Base-by-base conservation (phyloP, 1,140 invertebrate genomes). In the Adoxophyes honmai region DNA sequence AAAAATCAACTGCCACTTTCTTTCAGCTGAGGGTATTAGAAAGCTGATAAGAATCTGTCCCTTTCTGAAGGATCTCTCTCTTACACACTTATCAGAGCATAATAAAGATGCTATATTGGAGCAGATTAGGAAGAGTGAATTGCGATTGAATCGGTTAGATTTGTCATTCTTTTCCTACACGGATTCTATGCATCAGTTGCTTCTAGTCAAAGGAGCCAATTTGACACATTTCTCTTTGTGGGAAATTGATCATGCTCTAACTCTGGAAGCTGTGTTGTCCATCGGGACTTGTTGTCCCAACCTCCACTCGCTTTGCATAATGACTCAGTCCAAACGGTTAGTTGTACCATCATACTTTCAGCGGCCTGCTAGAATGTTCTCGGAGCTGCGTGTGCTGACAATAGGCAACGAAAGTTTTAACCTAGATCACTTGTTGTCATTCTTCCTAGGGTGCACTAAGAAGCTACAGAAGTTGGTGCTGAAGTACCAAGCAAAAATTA, bases 1-100 rank as follows among this genome's bases (percentile, higher is more conserved):
- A 10, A 89, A 86, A 73, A 81, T 89, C 8, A 89, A 88, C 44
- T 84, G 79, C 53, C 85, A 90, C 63, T 89, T 87, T 59, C 82
- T 79, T 36, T 83, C 86, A 8, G 76, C 81, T 2, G 81, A 84
- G 34, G 80, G 86, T 65, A 79, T 90, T 53, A 75, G 66, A 33
- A 88, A 85, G 44, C 64, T 90, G 34, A 75, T 87, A 10, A 86
- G 80, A 70, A 83, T 89, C 10, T 90, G 86, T 66, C 88, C 88
- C 1, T 64, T 59, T 56, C 57, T 90, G 13, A 79, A 71, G 37
- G 88, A 89, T 56, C 60, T 90, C 10, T 87, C 81, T 1, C 68
- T 90, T 0, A 89, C 86, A 28, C 81, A 88, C 70, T 72, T 89
- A 14, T 84, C 79, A 0, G 72, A 78, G 21, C 75, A 80, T 38